These are phyloP conservation scores for Urocitellus parryii DNA, from an alignment of 2,113 vertebrate species.

Conservation along the genomic window DNA sequence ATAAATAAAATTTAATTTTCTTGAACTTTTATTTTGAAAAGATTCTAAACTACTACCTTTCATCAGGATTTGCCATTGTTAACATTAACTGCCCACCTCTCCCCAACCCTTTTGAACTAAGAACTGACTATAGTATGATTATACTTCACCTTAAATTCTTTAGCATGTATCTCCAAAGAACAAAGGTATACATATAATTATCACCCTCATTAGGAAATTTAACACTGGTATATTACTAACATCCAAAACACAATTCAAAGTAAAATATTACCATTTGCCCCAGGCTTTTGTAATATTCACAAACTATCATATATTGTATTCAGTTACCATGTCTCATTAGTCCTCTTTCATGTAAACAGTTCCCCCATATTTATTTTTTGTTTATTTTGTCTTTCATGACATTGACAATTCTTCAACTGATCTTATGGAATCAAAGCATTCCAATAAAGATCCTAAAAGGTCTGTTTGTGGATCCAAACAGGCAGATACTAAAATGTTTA, in stretches of 20 bases:
- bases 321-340: neutral
- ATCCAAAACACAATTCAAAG: neutral
- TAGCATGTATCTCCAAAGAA: neutral
- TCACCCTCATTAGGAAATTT: neutral
- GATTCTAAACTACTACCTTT: neutral
- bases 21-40: slow-evolving; percentile 47
- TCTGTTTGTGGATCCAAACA: neutral
- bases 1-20: slow-evolving; percentile 28
- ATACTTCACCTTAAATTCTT: neutral
- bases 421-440: neutral
- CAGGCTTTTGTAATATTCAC: neutral
- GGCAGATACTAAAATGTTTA: neutral
- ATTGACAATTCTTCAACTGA: slow-evolving; percentile 8
- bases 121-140: neutral
- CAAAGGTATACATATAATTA: neutral
- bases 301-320: neutral
- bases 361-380: neutral
- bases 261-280: neutral
- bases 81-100: neutral
- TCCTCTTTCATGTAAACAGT: neutral
- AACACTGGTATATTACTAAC: neutral
- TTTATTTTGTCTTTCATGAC: neutral
- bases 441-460: neutral
- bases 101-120: neutral
- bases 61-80: neutral